Base-by-base conservation (phyloP, 2,888 invertebrate species). In the Eupeodes luniger region DNA sequence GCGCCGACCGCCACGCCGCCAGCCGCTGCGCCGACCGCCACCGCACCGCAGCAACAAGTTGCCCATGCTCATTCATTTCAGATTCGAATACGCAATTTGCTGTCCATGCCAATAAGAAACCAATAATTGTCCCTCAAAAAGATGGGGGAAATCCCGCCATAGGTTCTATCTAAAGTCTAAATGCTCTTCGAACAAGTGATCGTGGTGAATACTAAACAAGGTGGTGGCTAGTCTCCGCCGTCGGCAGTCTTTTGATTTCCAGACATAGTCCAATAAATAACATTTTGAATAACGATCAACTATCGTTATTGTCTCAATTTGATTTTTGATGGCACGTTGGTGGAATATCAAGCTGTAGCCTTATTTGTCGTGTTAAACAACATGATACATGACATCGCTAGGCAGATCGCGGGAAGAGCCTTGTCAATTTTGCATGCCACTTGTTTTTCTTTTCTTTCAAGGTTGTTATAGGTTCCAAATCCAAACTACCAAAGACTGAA, bases 241-340 rank as follows among this genome's bases (percentile, higher is more conserved):
- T 64, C 78, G 88, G 77, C 47, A 36, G 67, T 49, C 85, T 89
- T 40, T 89, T 85, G 89, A 89, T 82, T 85, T 80, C 16, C 47
- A 62, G 61, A 51, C 66, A 72, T 66, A 78, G 81, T 16, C 76
- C 85, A 89, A 89, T 89, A 89, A 89, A 89, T 89, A 85, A 85
- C 82, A 85, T 89, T 89, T 85, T 89, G 89, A 89, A 82, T 89
- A 85, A 89, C 81, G 89, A 89, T 85, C 85, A 82, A 76, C 74
- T 79, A 85, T 85, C 70, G 85, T 84, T 82, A 79, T 85, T 82
- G 85, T 85, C 81, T 82, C 85, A 85, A 85, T 89, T 85, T 85
- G 89, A 89, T 85, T 89, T 85, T 89, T 81, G 89, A 89, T 85
- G 75, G 70, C 27, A 85, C 85, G 85, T 75, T 11, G 6, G 5